Conservation (phyloP, 2,113 vertebrate species). For the Plecotus auritus region DNA sequence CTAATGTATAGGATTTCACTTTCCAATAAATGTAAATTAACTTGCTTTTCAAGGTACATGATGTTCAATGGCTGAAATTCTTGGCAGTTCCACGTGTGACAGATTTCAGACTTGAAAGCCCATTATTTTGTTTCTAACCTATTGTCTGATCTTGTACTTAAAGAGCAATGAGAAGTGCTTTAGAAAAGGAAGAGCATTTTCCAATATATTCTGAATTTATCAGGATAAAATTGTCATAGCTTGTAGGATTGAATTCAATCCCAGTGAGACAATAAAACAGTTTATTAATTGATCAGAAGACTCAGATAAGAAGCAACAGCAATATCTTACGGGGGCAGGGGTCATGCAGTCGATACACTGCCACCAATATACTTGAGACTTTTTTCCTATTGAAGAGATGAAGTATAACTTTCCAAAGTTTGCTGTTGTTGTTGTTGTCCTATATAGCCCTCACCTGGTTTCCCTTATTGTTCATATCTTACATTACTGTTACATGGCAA, state of each 20-base stretch:
- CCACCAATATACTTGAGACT: neutral
- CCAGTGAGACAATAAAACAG: conserved; percentile 21
- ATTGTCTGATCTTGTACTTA: conserved; percentile 67
- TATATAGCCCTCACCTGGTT: neutral
- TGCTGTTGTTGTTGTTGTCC: neutral
- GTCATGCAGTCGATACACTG: neutral
- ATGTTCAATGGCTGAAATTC: conserved; percentile 48
- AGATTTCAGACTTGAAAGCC: conserved; percentile 54
- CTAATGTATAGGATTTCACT: conserved; percentile 72
- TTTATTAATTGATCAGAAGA: conserved; percentile 33
- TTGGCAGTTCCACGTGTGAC: conserved; percentile 37
- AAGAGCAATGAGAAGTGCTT: conserved; percentile 38
- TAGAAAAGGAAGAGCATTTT: conserved; percentile 25
- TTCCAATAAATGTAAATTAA: conserved; percentile 74
- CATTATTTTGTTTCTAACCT: conserved; percentile 53
- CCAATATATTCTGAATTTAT: conserved; percentile 17
- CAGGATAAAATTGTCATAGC: neutral
- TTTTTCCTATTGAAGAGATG: neutral
- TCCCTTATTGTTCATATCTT: neutral
- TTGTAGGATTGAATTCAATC: neutral
- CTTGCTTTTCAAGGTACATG: conserved; percentile 71
- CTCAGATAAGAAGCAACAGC: neutral
- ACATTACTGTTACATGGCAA: neutral
- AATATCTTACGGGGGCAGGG: neutral
- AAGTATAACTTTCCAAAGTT: neutral